These are phyloP conservation scores for Nebria salina DNA, from an alignment of 2,888 invertebrate species.

Conservation along the genomic window DNA sequence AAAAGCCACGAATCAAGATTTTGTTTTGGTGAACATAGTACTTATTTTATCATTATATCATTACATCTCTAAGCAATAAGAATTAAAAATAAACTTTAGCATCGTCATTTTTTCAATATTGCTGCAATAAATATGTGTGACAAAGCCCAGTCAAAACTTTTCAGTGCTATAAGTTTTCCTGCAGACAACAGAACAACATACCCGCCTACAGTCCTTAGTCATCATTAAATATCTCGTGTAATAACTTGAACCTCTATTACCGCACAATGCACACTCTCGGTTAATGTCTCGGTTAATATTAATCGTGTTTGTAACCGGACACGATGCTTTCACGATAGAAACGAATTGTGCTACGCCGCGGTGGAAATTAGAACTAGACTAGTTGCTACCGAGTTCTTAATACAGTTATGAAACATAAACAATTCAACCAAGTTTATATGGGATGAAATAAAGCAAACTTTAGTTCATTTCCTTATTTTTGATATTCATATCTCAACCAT, in stretches of 20 bases:
- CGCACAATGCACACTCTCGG: constrained; percentile 31
- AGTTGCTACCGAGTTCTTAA: constrained; percentile 8
- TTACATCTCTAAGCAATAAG: too few relatives aligned
- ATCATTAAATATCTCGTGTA: constrained; percentile 41
- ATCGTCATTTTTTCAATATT: neutral
- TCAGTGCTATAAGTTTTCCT: constrained; percentile 15
- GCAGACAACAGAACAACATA: constrained; percentile 33
- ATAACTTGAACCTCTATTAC: constrained; percentile 27
- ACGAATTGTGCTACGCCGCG: neutral
- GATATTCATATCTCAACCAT: too few relatives aligned
- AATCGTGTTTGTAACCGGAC: constrained; percentile 18
- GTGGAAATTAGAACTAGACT: neutral
- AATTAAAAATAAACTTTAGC: neutral
- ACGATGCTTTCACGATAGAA: constrained; percentile 6
- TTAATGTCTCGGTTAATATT: constrained; percentile 16
- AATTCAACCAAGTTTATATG: neutral
- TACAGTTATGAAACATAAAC: neutral
- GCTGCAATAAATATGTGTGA: neutral
- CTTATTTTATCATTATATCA: too few relatives aligned
- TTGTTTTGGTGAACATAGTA: too few relatives aligned
- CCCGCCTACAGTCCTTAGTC: constrained; percentile 29
- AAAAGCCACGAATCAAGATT: too few relatives aligned
- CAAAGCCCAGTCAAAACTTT: neutral
- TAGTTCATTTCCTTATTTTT: neutral
- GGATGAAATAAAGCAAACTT: neutral